Conservation (phyloP, 2,888 invertebrate genomes). For the Amphiduros pacificus region DNA sequence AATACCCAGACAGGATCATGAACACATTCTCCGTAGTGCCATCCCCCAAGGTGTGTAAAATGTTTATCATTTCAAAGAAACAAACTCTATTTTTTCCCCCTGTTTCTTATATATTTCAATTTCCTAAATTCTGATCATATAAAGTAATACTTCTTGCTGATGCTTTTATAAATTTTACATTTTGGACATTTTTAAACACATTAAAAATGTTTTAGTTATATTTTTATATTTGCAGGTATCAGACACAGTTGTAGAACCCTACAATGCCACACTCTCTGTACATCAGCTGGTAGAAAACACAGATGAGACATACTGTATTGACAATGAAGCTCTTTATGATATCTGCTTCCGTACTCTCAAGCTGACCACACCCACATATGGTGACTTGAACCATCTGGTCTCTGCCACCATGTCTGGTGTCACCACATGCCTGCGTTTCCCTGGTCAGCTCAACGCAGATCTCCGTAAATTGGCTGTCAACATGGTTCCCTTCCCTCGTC, state of each 20-base stretch:
- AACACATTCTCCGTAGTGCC: conserved; percentile 93
- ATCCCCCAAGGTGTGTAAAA: conserved; percentile 73
- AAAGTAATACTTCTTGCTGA: too few relatives aligned
- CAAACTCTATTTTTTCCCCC: too few relatives aligned
- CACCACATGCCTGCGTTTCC: conserved; percentile 10
- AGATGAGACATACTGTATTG: conserved; percentile 14
- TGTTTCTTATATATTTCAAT: too few relatives aligned
- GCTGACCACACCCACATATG: conserved; percentile 10
- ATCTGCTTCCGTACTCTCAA: conserved; percentile 10
- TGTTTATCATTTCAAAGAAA: too few relatives aligned
- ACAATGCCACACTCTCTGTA: conserved; percentile 80
- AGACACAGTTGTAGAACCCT: conserved; percentile 47
- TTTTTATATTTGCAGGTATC: background rate
- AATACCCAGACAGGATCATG: conserved; percentile 98
- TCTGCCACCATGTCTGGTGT: conserved; percentile 12
- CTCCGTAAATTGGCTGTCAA: conserved; percentile 10
- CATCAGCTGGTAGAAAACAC: conserved; percentile 64
- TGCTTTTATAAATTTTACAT: too few relatives aligned
- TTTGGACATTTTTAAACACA: too few relatives aligned
- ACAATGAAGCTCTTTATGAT: conserved; percentile 11
- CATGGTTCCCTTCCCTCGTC: conserved; percentile 15
- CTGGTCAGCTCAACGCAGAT: conserved; percentile 10
- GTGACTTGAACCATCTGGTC: conserved; percentile 11
- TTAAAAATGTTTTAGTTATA: too few relatives aligned
- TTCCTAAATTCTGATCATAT: too few relatives aligned